Conservation (phyloP, 2,797 vertebrate genomes). For the Psittacula derbiana region DNA sequence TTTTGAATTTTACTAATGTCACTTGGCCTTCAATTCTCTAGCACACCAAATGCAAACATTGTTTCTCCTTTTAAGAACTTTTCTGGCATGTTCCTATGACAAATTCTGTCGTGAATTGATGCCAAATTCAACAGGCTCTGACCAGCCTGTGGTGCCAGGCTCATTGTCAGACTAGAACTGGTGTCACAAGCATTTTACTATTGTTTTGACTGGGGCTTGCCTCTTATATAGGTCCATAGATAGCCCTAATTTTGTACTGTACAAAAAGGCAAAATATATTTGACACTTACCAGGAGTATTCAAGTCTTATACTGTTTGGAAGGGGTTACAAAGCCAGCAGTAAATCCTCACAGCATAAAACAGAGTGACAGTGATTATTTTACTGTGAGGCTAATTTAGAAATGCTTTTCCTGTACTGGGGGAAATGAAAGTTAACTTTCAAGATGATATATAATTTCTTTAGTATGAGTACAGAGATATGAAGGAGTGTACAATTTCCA, state of each 20-base stretch:
- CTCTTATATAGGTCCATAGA: not conserved
- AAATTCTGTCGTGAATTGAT: not conserved
- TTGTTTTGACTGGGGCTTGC: not conserved
- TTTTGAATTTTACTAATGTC: not conserved
- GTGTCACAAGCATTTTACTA: not conserved
- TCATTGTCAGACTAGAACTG: not conserved
- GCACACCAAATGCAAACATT: not conserved
- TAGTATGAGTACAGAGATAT: not conserved
- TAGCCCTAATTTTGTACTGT: not conserved
- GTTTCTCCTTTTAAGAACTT: not conserved
- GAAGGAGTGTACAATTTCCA: not conserved
- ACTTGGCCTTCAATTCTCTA: not conserved
- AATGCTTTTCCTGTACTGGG: not conserved
- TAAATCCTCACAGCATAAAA: not conserved
- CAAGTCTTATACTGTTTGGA: accelerated
- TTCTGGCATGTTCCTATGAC: not conserved
- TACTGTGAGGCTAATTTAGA: not conserved
- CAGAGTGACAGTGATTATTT: not conserved
- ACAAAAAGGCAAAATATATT: not conserved
- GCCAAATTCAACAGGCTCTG: not conserved
- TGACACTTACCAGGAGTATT: not conserved
- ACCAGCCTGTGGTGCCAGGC: not conserved
- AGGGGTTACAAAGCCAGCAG: not conserved
- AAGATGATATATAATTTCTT: not conserved
- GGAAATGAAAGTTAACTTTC: not conserved